Conservation (phyloP, 2,113 vertebrate species). For the Rhinolophus sinicus region DNA sequence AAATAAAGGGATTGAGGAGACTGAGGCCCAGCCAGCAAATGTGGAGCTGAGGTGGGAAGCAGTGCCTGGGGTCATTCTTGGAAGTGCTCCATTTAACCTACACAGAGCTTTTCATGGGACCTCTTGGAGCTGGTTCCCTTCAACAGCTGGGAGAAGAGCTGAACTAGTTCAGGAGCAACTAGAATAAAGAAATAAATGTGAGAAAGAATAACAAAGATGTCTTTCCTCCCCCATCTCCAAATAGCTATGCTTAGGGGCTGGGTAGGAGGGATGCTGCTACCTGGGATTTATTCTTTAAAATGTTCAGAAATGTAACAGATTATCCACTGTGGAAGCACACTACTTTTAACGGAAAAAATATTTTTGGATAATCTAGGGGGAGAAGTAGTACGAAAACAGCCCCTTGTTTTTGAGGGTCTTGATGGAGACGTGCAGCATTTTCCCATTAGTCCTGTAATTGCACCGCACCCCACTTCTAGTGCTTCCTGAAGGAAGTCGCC, state of each 20-base stretch:
- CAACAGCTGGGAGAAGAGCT: not conserved
- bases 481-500: conserved; percentile 50
- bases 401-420: conserved; percentile 57
- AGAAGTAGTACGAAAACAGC: conserved; percentile 40
- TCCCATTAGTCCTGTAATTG: conserved; percentile 61
- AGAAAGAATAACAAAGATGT: not conserved
- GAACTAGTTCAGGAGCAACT: not conserved
- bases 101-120: not conserved
- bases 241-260: not conserved
- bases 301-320: conserved; percentile 26
- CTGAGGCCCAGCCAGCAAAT: not conserved
- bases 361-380: conserved; percentile 61
- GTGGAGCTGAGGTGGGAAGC: not conserved
- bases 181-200: not conserved
- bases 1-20: not conserved
- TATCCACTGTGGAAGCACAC: not conserved
- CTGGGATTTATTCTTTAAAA: conserved; percentile 35
- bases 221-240: not conserved
- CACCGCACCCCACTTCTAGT: conserved; percentile 46
- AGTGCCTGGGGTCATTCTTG: not conserved
- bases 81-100: not conserved
- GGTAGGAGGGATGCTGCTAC: not conserved
- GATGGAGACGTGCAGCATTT: conserved; percentile 50
- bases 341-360: conserved; percentile 68
- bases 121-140: not conserved